Conservation (phyloP, 2,797 vertebrate species). For the Numenius phaeopus region DNA sequence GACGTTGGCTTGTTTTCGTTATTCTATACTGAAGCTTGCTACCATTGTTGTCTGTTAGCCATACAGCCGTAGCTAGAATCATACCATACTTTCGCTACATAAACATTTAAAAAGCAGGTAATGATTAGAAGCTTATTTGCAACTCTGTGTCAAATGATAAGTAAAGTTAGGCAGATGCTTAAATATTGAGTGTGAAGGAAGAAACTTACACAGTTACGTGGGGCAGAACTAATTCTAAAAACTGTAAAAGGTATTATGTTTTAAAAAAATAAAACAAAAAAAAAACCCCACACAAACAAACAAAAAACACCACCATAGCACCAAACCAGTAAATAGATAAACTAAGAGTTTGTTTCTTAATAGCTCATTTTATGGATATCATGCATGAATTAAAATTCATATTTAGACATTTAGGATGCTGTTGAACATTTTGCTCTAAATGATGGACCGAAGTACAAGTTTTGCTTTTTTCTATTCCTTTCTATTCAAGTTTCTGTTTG, state of each 20-base stretch:
- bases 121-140: background rate
- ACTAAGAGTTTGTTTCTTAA: background rate
- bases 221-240: background rate
- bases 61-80: background rate
- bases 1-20: background rate
- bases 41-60: background rate
- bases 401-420: background rate
- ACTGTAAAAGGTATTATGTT: background rate
- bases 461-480: background rate
- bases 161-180: background rate
- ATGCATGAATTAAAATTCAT: background rate
- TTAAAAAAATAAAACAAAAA: background rate
- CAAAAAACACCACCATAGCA: background rate
- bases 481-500: background rate
- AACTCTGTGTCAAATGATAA: background rate
- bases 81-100: background rate
- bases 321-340: background rate
- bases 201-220: background rate
- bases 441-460: background rate
- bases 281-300: too few relatives aligned
- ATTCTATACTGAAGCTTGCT: background rate
- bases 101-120: background rate
- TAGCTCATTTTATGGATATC: background rate
- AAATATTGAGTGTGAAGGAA: background rate
- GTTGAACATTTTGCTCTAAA: background rate